Evolutionary conservation across 2,797 vertebrate species (phyloP).

Genomic region (Vespertilio murinus): DNA sequence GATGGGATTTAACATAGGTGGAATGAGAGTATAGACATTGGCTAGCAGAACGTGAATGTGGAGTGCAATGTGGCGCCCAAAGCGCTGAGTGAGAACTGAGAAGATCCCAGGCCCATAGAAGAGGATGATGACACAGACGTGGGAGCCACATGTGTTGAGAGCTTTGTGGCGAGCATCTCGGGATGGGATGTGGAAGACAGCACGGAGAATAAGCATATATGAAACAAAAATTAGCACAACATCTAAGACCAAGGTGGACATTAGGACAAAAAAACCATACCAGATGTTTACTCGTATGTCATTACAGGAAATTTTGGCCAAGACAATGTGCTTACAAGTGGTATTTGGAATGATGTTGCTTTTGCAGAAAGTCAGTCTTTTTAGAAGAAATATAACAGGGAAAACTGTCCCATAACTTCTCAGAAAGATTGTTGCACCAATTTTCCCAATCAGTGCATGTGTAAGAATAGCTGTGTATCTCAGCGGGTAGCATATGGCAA

Average conservation of each 20-base stretch:
- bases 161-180: not conserved
- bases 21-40: conserved; percentile 43
- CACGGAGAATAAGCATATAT: conserved; percentile 79
- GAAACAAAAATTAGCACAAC: conserved; percentile 74
- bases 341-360: conserved; percentile 30
- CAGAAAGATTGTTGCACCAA: not conserved
- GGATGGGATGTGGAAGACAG: not conserved
- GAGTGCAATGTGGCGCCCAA: conserved; percentile 14
- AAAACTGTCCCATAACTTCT: not conserved
- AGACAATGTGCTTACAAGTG: conserved; percentile 81
- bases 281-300: conserved; percentile 76
- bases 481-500: conserved; percentile 35
- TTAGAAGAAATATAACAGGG: not conserved
- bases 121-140: conserved; percentile 51
- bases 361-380: conserved; percentile 27
- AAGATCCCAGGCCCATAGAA: conserved; percentile 60
- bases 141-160: conserved; percentile 12
- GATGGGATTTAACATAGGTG: conserved; percentile 73
- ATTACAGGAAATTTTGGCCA: conserved; percentile 78
- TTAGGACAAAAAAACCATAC: conserved; percentile 73
- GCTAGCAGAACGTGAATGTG: conserved; percentile 51
- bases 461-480: conserved; percentile 61
- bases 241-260: conserved; percentile 17
- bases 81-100: conserved; percentile 18
- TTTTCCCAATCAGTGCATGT: not conserved